Evolutionary conservation across 2,888 invertebrate species (phyloP), one percentile per base, ranked within the genome.

Genomic region (Lapara coniferarum): DNA sequence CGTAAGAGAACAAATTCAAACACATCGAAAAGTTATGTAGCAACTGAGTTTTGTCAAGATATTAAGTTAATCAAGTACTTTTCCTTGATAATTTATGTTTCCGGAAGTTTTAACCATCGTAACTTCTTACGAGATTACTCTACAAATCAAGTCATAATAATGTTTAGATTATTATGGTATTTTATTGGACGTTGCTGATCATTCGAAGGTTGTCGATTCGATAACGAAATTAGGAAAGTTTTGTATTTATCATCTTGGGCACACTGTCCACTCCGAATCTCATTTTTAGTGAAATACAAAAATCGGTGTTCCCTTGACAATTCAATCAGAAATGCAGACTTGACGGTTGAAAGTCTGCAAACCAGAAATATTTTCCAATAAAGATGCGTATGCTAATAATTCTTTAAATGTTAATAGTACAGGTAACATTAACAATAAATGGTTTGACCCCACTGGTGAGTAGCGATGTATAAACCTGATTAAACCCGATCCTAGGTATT

Each of bases 351-450:
- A n/a, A 10, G 7, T 46, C 46, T 5, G 16, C 44, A 46, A n/a
- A 0, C 16, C 59, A 44, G 44, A n/a, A n/a, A 46, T 63, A 12
- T 25, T 58, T 46, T 16, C 12, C 16, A 46, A 12, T 46, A 19
- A 58, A 51, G 68, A 58, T 59, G 51, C 56, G 53, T 56, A 44
- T 10, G 30, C 8, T 66, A 74, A 66, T 75, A 74, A 73, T 78
- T 72, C 74, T 70, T 13, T 71, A 69, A 63, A 63, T 63, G 59
- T 63, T 63, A 63, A 46, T 63, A 6, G 46, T 46, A 56, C 72
- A 75, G 76, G 72, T 80, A 76, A 76, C 72, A 69, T 56, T 63
- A 46, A 46, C 46, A 59, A 16, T 12, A 46, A 46, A 19, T 19
- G 59, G 10, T 63, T 63, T 63, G 46, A 63, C 46, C 16, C 46